Base-by-base conservation (phyloP, 2,888 invertebrate species). In the Chorisops tibialis region DNA sequence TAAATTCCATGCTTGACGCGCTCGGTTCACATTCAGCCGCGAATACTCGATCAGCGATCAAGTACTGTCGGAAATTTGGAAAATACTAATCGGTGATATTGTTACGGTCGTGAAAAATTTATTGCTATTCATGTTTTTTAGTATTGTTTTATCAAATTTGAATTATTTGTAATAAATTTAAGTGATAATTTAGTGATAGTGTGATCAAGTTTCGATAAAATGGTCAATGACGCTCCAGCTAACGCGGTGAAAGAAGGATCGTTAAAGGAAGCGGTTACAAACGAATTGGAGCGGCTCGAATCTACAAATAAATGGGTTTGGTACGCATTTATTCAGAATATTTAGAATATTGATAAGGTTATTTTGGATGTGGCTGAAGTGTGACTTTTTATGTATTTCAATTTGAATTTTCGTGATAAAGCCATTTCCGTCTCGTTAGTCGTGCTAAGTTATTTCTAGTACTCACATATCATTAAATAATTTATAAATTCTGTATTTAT, bases 291-390 rank as follows among this genome's bases (percentile, higher is more conserved):
- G 61, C 65, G 72, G 1, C 68, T 72, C 14, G 78, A 77, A 51
- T 72, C 69, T 59, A 76, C 77, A n/a, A 77, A 78, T 19, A 70
- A 70, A 51, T 77, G 75, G 71, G 77, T 77, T 43, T 77, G 77
- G 77, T 77, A 72, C 70, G 67, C 59, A 60, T 48, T 62, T n/a
- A n/a, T n/a, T 19, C 30, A 37, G 11, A 37, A 37, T 35, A 24
- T 24, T 19, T 30, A 49, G 6, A 21, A 47, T 41, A 11, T 41
- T 41, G 41, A 14, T 41, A 41, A 41, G 41, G 6, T 41, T 16
- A n/a, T 41, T 41, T 41, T 14, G 41, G n/a, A 2, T 6, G 41
- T 37, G 37, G n/a, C n/a, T n/a, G n/a, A n/a, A n/a, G n/a, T n/a
- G 30, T 9, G 30, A 30, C 9, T 3, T 22, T 21, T n/a, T 5